Evolutionary conservation across 2,797 vertebrate genomes (phyloP), one percentile per base, ranked within the genome.

Genomic region (Myiothlypis coronata): DNA sequence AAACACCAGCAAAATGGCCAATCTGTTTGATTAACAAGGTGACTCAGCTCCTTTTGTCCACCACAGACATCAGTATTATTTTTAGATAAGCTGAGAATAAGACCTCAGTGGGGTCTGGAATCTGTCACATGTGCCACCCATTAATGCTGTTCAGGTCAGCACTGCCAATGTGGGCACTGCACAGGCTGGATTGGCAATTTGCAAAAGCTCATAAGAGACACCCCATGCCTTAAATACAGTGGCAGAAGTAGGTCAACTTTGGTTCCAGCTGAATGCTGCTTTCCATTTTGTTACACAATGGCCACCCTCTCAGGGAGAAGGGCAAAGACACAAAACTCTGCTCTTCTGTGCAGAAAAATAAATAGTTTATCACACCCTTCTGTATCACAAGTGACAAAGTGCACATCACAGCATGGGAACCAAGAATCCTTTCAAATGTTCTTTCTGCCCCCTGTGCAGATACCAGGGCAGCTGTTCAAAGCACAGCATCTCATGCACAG

Each of bases 131-230:
- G 32, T 17, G 27, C 30, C 41, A 39, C 13, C 26, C 39, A 6
- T 12, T 24, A 28, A 57, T 35, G 13, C 18, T 47, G 0, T 39
- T 55, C 32, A 35, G 12, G 41, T 17, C 59, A 35, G 24, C 61
- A 13, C 68, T 56, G 20, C 28, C 37, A 9, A 2, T 2, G 6
- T 3, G 5, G 74, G 47, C 2, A 0, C 30, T 37, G 34, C 3
- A 2, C 30, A n/a, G 6, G 28, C 0, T 68, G 46, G 43, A 49
- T 0, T 4, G 12, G 39, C 24, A 68, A 4, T n/a, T 50, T 39
- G 8, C 14, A 61, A 1, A 22, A 53, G 35, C 8, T 75, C 32
- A 7, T 32, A 11, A 71, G 37, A 67, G 19, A 39, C 14, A 32
- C 30, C 19, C 4, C 10, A 1, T n/a, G 26, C 50, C n/a, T 71